Evolutionary conservation across 2,113 vertebrate genomes (phyloP).

Genomic region (Polypterus bichir): DNA sequence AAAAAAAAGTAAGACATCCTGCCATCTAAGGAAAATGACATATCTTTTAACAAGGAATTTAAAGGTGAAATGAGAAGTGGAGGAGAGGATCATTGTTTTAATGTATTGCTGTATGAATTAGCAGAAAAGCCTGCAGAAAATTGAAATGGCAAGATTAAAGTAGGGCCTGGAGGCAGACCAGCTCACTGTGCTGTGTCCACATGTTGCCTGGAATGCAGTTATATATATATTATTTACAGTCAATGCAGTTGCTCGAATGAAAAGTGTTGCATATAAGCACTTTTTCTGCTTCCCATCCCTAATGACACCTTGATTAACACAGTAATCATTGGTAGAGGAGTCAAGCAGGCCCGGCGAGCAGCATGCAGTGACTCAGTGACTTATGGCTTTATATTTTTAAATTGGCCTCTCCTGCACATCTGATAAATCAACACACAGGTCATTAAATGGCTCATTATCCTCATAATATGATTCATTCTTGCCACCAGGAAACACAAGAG

Average conservation of each 20-base stretch:
- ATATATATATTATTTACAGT: constrained; percentile 16
- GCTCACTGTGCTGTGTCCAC: constrained; percentile 4
- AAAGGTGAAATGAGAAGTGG: background rate
- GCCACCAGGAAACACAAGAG: constrained; percentile 35
- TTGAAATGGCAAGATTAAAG: constrained; percentile 4
- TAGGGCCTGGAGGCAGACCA: background rate
- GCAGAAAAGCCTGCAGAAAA: background rate
- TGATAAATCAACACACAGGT: constrained; percentile 68
- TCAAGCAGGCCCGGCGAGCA: constrained; percentile 1
- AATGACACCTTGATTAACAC: constrained; percentile 28
- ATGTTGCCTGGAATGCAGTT: constrained; percentile 3
- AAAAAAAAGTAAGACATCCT: no score
- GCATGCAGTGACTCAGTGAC: constrained; percentile 27
- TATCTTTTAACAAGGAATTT: background rate
- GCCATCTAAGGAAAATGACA: background rate
- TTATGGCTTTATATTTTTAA: constrained; percentile 49
- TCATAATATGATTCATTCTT: constrained; percentile 53
- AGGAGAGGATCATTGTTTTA: background rate
- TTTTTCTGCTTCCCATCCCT: constrained; percentile 20
- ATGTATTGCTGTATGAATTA: background rate
- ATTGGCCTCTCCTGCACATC: constrained; percentile 44
- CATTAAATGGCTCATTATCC: constrained; percentile 68
- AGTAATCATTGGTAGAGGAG: constrained; percentile 11
- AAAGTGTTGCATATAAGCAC: constrained; percentile 11
- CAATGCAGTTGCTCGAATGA: constrained; percentile 14